Percentiles rank a stretch among this genome's conserved stretches.
phyloP scores from a whole-genome alignment of 2,888 invertebrate genomes.

The Thyatira batis region DNA sequence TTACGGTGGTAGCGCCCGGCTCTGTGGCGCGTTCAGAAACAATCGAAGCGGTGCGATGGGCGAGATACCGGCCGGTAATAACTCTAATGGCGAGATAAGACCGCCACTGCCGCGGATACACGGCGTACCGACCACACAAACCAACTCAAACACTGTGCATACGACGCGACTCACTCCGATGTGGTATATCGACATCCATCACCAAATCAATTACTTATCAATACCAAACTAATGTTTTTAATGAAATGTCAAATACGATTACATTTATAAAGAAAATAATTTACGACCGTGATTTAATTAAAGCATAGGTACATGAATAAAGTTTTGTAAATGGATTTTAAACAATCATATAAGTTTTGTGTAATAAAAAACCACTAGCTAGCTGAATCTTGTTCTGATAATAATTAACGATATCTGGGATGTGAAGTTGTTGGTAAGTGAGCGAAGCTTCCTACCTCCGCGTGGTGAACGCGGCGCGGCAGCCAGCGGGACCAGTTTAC shows the following conservation, averaged over 20 bases:
- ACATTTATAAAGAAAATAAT: not conserved
- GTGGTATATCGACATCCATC: conserved; percentile 39
- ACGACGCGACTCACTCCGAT: conserved; percentile 58
- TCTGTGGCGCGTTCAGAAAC: conserved; percentile 76
- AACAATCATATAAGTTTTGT: too few species aligned
- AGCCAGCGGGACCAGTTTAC: conserved; percentile 77
- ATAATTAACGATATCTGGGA: conserved; percentile 16
- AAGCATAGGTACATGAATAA: not conserved
- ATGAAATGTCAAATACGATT: conserved; percentile 11
- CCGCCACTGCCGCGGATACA: conserved; percentile 67
- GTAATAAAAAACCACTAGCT: not conserved
- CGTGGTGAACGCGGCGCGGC: conserved; percentile 47
- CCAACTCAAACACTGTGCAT: conserved; percentile 53
- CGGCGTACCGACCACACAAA: conserved; percentile 50
- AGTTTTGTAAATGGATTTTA: not conserved
- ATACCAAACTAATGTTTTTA: conserved; percentile 1
- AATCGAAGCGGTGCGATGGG: conserved; percentile 80
- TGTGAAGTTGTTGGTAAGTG: conserved; percentile 38
- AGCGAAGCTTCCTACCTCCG: conserved; percentile 63
- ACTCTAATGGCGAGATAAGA: conserved; percentile 81
- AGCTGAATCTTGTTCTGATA: not conserved
- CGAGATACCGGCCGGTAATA: conserved; percentile 78
- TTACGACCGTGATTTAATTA: not conserved
- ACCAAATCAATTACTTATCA: conserved; percentile 3
- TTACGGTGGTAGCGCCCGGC: conserved; percentile 73